Base-by-base conservation (phyloP, 1,140 invertebrate genomes). In the Tribolium madens region DNA sequence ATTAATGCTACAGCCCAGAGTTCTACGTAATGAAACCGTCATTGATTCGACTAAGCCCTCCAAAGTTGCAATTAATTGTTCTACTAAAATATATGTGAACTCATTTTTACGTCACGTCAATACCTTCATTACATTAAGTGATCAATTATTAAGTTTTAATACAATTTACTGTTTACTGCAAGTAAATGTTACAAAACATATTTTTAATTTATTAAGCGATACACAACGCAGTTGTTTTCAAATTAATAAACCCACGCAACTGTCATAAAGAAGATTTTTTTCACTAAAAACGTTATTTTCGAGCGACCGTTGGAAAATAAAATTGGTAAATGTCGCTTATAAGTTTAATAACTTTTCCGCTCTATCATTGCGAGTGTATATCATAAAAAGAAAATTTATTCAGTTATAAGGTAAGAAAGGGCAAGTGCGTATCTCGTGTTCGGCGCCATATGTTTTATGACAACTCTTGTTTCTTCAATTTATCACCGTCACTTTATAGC, bases 1-100 rank as follows among this genome's bases (percentile, higher is more conserved):
- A 72, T 52, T 77, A 74, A 74, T 73, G 42, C 26, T 57, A 18
- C 52, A 57, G 14, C 52, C 52, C 52, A 9, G 14, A 64, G 57
- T 64, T 64, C 26, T 12, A 21, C n/a, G 26, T 64, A 64, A 64
- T 64, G 26, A 64, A 64, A 31, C 21, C 57, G 57, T 42, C 57
- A 33, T 33, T 64, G 57, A 64, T 33, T 64, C 12, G n/a, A 9
- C 12, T 64, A 12, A 18, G 6, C 12, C n/a, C 21, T 18, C 14
- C 17, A 21, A 57, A 57, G 3, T 21, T 21, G 17, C 15, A 21
- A 57, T 57, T 57, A 57, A 57, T 57, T 18, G 21, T 21, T 57
- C 21, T 17, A 57, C 6, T 10, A 52, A 15, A 52, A 15, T 7
- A 9, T 26, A 26, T 5, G 6, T 26, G 21, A 26, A 26, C 21